Conservation (phyloP, 1,140 invertebrate species). For the Stegodyphus mimosarum region DNA sequence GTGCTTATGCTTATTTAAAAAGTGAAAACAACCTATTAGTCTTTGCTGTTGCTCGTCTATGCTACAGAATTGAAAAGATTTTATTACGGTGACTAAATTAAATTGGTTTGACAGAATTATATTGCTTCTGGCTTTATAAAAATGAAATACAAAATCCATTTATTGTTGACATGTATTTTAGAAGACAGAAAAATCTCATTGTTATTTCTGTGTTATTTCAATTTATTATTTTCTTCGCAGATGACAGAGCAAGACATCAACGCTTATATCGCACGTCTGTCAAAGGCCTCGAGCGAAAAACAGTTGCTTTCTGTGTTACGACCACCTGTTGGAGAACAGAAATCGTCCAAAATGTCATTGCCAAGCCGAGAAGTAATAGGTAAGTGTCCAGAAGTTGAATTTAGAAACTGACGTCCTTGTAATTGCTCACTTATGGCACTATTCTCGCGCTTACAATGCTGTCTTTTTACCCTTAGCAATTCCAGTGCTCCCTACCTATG, state of each 20-base stretch:
- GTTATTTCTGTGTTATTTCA: too few relatives aligned
- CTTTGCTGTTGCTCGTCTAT: too few relatives aligned
- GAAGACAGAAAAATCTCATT: too few relatives aligned
- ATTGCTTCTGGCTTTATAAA: too few relatives aligned
- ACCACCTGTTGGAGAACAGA: conserved; percentile 30
- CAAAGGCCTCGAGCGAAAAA: conserved; percentile 11
- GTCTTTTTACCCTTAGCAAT: background rate
- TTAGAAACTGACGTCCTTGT: background rate
- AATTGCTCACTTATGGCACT: background rate
- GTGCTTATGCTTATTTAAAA: too few relatives aligned
- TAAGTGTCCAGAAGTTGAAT: background rate
- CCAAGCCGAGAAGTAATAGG: conserved; percentile 35
- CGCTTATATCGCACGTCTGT: conserved; percentile 10
- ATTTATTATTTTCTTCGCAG: conserved; percentile 36
- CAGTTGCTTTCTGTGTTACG: conserved; percentile 43
- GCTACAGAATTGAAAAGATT: too few relatives aligned
- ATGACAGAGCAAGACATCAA: conserved; percentile 34
- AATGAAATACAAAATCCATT: too few relatives aligned
- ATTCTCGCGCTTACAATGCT: background rate
- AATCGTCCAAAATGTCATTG: conserved; percentile 7
- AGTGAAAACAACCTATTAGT: too few relatives aligned
- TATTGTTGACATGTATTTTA: too few relatives aligned
- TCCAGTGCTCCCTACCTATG: background rate
- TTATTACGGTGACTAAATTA: too few relatives aligned
- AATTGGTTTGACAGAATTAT: too few relatives aligned